Evolutionary conservation across 2,113 vertebrate species (phyloP).

Genomic region (Muscicapa adusta): DNA sequence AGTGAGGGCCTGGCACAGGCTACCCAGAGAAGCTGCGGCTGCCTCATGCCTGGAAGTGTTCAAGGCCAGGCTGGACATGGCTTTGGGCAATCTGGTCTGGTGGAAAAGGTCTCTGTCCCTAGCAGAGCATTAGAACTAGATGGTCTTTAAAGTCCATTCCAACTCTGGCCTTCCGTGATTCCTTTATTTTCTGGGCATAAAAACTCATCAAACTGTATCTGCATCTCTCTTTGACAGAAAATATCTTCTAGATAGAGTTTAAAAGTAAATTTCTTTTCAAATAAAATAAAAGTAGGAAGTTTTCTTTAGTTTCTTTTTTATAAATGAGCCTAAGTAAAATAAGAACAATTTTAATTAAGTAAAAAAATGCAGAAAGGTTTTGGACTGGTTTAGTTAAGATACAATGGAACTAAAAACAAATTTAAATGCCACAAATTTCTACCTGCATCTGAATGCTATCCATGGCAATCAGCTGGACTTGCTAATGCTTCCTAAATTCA

Average conservation of each 20-base stretch:
- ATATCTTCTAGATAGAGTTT: neutral
- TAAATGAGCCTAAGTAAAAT: neutral
- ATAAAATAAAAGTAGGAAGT: neutral
- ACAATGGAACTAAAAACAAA: neutral
- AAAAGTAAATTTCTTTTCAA: neutral
- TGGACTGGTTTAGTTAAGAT: neutral
- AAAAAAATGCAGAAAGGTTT: neutral
- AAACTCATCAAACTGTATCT: neutral
- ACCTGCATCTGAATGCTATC: neutral
- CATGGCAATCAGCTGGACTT: neutral
- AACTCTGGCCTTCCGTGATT: neutral
- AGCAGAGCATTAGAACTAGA: neutral
- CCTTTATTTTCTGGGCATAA: neutral
- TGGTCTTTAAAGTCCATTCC: neutral
- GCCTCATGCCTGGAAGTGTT: neutral
- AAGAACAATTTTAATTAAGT: neutral
- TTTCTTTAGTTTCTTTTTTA: neutral
- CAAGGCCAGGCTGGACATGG: neutral
- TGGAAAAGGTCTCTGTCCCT: neutral
- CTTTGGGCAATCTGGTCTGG: neutral
- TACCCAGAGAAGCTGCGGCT: neutral
- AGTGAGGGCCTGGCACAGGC: neutral
- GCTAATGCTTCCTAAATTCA: neutral
- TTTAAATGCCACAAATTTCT: neutral
- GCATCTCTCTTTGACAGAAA: neutral